phyloP scores from a whole-genome alignment of 1,140 invertebrate genomes.

The Papilio polytes region DNA sequence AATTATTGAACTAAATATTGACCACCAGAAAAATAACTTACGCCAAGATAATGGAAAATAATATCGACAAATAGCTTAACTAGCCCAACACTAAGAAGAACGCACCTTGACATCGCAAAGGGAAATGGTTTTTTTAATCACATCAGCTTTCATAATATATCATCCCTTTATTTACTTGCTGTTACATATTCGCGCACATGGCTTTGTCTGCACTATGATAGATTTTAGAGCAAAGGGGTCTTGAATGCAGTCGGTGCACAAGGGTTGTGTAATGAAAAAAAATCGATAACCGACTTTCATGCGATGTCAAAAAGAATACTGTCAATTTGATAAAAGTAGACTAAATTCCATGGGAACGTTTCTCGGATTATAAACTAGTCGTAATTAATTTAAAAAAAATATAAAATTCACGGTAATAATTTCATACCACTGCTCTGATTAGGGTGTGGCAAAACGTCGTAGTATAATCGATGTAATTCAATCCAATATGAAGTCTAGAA shows the following conservation, averaged over 20 bases:
- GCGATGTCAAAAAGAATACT: conserved; percentile 48
- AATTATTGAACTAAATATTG: not conserved
- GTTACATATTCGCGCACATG: conserved; percentile 78
- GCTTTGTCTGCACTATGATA: conserved; percentile 65
- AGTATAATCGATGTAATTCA: not conserved
- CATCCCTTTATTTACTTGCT: conserved; percentile 80
- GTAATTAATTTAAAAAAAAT: conserved; percentile 19
- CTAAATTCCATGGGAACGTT: conserved; percentile 33
- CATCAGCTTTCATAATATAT: conserved; percentile 78
- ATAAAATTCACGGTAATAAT: not conserved
- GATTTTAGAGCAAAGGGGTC: conserved; percentile 71
- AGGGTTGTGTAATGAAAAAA: conserved; percentile 55
- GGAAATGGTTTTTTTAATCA: conserved; percentile 82
- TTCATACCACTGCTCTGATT: not conserved
- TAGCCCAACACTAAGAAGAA: conserved; percentile 59
- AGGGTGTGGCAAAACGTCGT: no score
- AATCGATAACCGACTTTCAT: conserved; percentile 47
- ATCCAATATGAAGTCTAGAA: not conserved
- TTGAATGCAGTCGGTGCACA: conserved; percentile 53
- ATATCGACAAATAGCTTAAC: conserved; percentile 41
- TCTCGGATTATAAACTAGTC: not conserved
- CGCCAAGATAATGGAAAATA: not conserved
- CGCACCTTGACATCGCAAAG: conserved; percentile 80
- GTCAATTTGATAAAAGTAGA: conserved; percentile 32
- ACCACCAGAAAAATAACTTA: not conserved